These are phyloP conservation scores for Peromyscus melanophrys DNA, from an alignment of 2,797 vertebrate genomes.

Conservation along the genomic window DNA sequence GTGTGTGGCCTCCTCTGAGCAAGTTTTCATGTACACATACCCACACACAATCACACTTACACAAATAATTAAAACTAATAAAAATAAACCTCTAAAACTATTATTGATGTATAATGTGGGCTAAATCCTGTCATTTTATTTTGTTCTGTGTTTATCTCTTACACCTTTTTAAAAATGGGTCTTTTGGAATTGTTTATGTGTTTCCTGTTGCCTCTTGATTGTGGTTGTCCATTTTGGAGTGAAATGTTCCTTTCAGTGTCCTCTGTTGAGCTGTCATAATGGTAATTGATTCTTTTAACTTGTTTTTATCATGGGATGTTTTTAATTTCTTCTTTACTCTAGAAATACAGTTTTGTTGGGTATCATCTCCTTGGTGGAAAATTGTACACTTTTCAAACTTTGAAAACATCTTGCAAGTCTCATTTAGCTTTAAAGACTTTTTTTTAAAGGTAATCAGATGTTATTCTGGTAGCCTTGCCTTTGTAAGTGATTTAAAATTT, in stretches of 20 bases:
- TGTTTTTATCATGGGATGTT: neutral
- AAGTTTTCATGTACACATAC: neutral
- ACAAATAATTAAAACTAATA: neutral
- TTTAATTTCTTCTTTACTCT: neutral
- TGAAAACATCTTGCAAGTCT: neutral
- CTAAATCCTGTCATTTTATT: neutral
- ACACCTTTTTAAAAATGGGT: neutral
- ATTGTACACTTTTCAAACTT: neutral
- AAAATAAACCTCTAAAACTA: neutral
- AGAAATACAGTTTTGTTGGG: neutral
- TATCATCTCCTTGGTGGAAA: neutral
- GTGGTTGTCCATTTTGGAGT: neutral
- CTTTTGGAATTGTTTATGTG: neutral
- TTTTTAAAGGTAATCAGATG: neutral
- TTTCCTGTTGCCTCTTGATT: neutral
- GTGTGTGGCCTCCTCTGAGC: neutral
- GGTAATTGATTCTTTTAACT: neutral
- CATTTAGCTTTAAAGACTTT: neutral
- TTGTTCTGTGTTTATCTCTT: neutral
- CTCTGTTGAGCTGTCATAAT: neutral
- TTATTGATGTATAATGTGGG: neutral
- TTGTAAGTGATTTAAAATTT: neutral
- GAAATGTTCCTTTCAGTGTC: neutral
- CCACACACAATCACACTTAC: neutral
- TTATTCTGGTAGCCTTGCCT: neutral